phyloP scores from a whole-genome alignment of 1,140 invertebrate species.

The Drosophila orena region DNA sequence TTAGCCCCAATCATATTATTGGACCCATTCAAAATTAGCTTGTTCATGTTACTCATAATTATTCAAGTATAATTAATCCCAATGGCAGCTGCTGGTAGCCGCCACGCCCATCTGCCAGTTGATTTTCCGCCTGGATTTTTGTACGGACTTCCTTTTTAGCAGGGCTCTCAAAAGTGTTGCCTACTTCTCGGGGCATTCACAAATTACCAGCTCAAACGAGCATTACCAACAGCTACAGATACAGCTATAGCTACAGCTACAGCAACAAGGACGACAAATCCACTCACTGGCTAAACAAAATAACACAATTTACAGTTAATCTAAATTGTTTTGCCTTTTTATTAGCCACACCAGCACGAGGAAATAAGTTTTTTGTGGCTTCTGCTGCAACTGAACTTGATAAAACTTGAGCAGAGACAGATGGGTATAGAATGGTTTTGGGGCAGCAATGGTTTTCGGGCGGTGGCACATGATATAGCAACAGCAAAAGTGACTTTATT shows the following conservation, averaged over 20 bases:
- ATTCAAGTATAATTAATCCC: conserved; percentile 78
- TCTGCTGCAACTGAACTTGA: conserved; percentile 75
- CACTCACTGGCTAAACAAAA: conserved; percentile 72
- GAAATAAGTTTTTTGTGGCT: conserved; percentile 74
- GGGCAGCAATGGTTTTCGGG: not conserved
- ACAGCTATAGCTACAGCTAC: conserved; percentile 4
- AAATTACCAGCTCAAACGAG: conserved; percentile 61
- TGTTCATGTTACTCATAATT: conserved; percentile 70
- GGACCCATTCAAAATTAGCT: conserved; percentile 57
- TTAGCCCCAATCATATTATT: conserved; percentile 13
- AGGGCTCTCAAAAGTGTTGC: conserved; percentile 70
- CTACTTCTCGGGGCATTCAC: conserved; percentile 67
- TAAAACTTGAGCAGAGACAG: conserved; percentile 66
- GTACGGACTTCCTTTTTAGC: conserved; percentile 60
- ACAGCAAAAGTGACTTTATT: conserved; percentile 80
- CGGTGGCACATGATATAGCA: conserved; percentile 61
- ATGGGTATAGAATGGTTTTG: conserved; percentile 13
- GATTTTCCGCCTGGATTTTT: conserved; percentile 12
- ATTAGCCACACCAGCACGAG: conserved; percentile 64
- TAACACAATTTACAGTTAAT: conserved; percentile 84
- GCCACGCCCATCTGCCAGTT: not conserved
- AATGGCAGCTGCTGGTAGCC: conserved; percentile 50
- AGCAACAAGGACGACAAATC: conserved; percentile 46
- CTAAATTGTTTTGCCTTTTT: conserved; percentile 80
- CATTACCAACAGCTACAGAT: conserved; percentile 23